These are phyloP conservation scores for Equus przewalskii DNA, from an alignment of 2,113 vertebrate species.

Conservation along the genomic window DNA sequence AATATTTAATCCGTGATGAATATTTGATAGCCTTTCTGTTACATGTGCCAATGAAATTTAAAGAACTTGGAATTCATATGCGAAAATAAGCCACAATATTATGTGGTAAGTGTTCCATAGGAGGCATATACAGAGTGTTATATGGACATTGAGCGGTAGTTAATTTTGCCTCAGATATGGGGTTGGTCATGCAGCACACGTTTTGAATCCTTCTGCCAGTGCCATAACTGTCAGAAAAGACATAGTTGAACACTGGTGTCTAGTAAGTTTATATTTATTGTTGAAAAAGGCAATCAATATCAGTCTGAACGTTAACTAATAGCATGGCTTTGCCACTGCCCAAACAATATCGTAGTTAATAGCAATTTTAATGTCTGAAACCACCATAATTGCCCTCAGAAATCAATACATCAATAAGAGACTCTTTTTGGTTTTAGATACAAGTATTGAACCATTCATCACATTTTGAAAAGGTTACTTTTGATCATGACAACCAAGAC, in stretches of 20 bases:
- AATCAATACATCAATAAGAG: slow-evolving; percentile 86
- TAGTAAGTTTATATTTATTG: slow-evolving; percentile 84
- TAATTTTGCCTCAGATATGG: background rate
- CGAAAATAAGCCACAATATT: slow-evolving; percentile 1
- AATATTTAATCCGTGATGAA: background rate
- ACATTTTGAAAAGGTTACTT: slow-evolving; percentile 81
- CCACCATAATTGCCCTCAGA: slow-evolving; percentile 82
- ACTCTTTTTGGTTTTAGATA: slow-evolving; percentile 80
- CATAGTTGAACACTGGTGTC: slow-evolving; percentile 80
- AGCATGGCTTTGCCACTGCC: slow-evolving; percentile 85
- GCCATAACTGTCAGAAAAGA: slow-evolving; percentile 82
- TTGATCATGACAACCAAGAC: slow-evolving; percentile 72
- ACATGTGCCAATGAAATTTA: background rate
- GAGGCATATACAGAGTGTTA: background rate
- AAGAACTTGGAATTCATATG: background rate
- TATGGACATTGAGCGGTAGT: background rate
- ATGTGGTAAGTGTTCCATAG: background rate
- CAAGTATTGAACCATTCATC: slow-evolving; percentile 82
- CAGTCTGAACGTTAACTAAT: slow-evolving; percentile 90
- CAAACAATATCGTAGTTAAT: slow-evolving; percentile 89
- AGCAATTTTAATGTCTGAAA: slow-evolving; percentile 84
- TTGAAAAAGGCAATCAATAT: slow-evolving; percentile 88
- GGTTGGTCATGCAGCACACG: background rate
- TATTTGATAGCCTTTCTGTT: background rate
- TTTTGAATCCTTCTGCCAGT: slow-evolving; percentile 70